phyloP scores from a whole-genome alignment of 2,888 invertebrate genomes.

The Andrena camellia region DNA sequence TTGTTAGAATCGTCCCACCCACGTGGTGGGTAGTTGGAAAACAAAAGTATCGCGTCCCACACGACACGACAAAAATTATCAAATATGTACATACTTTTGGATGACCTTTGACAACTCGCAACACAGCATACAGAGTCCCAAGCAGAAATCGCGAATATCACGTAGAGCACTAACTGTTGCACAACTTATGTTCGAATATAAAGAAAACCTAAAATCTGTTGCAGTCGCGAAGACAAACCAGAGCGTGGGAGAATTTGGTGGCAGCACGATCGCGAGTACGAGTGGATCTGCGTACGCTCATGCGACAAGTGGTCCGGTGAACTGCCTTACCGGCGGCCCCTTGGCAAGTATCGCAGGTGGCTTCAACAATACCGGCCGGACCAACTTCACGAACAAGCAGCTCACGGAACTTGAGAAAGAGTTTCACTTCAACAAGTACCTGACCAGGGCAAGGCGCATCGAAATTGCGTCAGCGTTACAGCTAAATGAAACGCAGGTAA shows the following conservation, averaged over 20 bases:
- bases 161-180: neutral
- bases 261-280: conserved; percentile 66
- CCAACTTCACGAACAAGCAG: conserved; percentile 99
- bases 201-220: conserved; percentile 63
- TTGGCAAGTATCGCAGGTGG: conserved; percentile 76
- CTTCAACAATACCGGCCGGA: conserved; percentile 95
- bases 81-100: neutral
- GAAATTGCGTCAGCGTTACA: conserved; percentile 98
- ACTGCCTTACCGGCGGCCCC: conserved; percentile 73
- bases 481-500: conserved; percentile 98
- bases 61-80: neutral
- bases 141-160: neutral
- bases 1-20: neutral
- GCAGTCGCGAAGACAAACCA: conserved; percentile 79
- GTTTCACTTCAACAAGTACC: conserved; percentile 99
- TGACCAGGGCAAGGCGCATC: conserved; percentile 97
- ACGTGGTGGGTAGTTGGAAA: neutral
- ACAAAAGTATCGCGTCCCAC: no score
- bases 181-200: conserved; percentile 2
- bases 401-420: conserved; percentile 99
- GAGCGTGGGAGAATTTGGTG: conserved; percentile 77
- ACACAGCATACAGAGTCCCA: neutral
- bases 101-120: neutral
- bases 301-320: conserved; percentile 74
- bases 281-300: conserved; percentile 71